Percentiles rank a stretch among this genome's conserved stretches.
phyloP scores from a whole-genome alignment of 2,797 vertebrate genomes.

The Ctenochaetus hawaiiensis region DNA sequence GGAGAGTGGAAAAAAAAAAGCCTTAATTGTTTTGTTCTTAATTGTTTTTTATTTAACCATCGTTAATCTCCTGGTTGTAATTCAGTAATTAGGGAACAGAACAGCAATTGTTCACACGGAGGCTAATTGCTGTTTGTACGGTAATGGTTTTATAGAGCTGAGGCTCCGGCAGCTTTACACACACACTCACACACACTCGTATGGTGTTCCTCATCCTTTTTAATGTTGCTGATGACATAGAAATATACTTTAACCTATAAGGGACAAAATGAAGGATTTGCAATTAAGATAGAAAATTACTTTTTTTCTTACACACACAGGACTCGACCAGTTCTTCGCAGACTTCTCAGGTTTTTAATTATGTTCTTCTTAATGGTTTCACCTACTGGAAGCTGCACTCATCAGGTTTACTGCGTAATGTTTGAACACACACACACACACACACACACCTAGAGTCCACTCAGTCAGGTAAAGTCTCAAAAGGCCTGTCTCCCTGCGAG shows the following conservation, averaged over 20 bases:
- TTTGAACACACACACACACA: neutral
- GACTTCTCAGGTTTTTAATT: conserved; percentile 34
- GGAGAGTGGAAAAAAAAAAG: neutral
- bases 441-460: neutral
- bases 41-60: conserved; percentile 79
- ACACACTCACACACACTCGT: neutral
- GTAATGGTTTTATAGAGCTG: conserved; percentile 65
- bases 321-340: neutral
- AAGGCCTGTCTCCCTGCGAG: neutral
- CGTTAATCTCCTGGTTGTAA: conserved; percentile 81
- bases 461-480: neutral
- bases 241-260: conserved; percentile 31
- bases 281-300: conserved; percentile 40
- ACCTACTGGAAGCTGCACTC: neutral
- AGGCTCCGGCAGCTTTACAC: conserved; percentile 24
- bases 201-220: neutral
- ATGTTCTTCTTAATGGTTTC: conserved; percentile 29
- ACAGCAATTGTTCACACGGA: conserved; percentile 70
- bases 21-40: conserved; percentile 79
- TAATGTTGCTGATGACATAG: conserved; percentile 31
- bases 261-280: conserved; percentile 31
- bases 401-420: conserved; percentile 3
- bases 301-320: conserved; percentile 17
- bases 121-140: conserved; percentile 78
- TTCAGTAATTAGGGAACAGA: conserved; percentile 79